These are phyloP conservation scores for Odontocolon sp. DNA, from an alignment of 2,888 invertebrate species.

Conservation along the genomic window DNA sequence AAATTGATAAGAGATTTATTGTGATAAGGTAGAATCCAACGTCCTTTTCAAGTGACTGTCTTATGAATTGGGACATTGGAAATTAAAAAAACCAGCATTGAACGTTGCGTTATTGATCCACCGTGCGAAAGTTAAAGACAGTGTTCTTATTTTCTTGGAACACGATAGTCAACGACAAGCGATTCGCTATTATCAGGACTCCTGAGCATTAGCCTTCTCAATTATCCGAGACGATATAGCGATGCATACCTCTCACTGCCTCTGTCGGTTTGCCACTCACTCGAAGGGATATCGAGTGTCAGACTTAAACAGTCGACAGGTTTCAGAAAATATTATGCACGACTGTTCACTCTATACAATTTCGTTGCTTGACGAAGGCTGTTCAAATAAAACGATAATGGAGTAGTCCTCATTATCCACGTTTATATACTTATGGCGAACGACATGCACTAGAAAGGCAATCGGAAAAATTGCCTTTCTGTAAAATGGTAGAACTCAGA, in stretches of 20 bases:
- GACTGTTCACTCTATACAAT: not conserved
- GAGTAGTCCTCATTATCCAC: not conserved
- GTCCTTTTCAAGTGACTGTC: too few relatives aligned
- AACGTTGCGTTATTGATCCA: not conserved
- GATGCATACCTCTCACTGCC: not conserved
- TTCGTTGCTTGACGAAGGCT: not conserved
- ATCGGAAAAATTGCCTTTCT: not conserved
- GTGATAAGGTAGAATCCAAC: not conserved
- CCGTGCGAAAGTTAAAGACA: conserved; percentile 12
- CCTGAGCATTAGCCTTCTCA: conserved; percentile 25
- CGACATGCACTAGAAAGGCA: not conserved
- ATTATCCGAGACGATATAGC: conserved; percentile 32
- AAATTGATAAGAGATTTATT: conserved; percentile 6
- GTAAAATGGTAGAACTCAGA: not conserved
- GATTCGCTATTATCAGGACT: conserved; percentile 22
- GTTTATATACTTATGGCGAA: not conserved
- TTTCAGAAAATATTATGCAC: conserved; percentile 7
- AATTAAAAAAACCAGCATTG: not conserved
- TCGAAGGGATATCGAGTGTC: conserved; percentile 43
- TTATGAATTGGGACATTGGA: not conserved
- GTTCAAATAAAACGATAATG: not conserved
- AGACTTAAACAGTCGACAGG: not conserved
- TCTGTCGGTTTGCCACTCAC: not conserved
- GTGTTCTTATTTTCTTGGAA: conserved; percentile 12
- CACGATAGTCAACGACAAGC: conserved; percentile 27